Evolutionary conservation across 2,888 invertebrate species (phyloP), one percentile per base, ranked within the genome.

Genomic region (Callyntrura sp.): DNA sequence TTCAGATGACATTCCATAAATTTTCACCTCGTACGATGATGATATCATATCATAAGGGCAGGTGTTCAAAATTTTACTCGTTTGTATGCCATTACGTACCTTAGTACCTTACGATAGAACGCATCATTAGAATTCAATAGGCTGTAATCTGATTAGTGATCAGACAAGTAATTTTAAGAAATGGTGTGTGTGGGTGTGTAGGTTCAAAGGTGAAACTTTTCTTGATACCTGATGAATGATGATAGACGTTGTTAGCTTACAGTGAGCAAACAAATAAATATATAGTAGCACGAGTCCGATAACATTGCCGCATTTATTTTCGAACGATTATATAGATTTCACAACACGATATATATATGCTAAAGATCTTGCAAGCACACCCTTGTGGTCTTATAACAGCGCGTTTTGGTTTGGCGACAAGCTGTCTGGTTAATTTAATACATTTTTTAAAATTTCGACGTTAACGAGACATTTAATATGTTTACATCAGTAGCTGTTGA

Each of bases 371-470:
- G 55, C 55, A 5, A 55, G 14, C 4, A n/a, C 55, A n/a, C 14
- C 35, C 6, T 6, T 4, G 35, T n/a, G 6, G 3, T 35, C 35
- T 51, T 1, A n/a, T 8, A 51, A 14, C 1, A 11, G 14, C 14
- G 11, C 51, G 9, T 68, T 70, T 65, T 3, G 45, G 20, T 51
- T 20, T 57, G 90, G 85, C 90, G 90, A 90, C 90, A 90, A 55
- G 79, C 88, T 85, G 90, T 90, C 90, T 90, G 90, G 43, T 90
- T 81, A 87, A 45, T 60, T 90, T 85, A 90, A 68, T 68, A 12
- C 68, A n/a, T 35, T 12, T 68, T 68, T 43, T 35, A 6, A n/a
- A 12, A 25, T 68, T 6, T 23, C 28, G 35, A 43, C 35, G 35
- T 35, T 35, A 35, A n/a, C 28, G 35, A 35, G 35, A 28, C 35